Base-by-base conservation (phyloP, 2,113 vertebrate genomes). In the Nothocercus julius region DNA sequence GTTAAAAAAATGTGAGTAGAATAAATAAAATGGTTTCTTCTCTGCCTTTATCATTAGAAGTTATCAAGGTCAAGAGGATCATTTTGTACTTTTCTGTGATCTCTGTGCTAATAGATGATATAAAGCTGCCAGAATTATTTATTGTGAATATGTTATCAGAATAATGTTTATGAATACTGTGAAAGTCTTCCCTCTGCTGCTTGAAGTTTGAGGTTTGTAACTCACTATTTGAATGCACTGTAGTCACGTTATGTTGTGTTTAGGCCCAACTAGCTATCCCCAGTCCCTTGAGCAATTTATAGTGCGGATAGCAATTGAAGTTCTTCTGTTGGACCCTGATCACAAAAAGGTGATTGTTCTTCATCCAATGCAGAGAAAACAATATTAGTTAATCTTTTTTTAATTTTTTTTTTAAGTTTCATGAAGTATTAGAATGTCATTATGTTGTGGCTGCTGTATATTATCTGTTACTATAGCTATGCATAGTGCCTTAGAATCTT, bases 201-300 rank as follows among this genome's bases (percentile, higher is more conserved):
- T 59, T 95, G 21, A 72, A 62, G 36, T 63, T 70, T 95, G 40
- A 14, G 63, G 9, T 54, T 77, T 51, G 21, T 45, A 82, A 66
- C 5, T 3, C 4, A 21, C 56, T 68, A 8, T 64, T 84, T 38
- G 12, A 63, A 7, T 21, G 73, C 69, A 20, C n/a, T 32, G 14
- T 19, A 53, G 36, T 69, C 24, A 7, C 58, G 66, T 74, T 9
- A 7, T 49, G 17, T 56, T 67, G 22, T 22, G 19, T 51, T 92
- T 74, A 68, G 51, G 81, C 28, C 40, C 30, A 44, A 25, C 4
- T 47, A 32, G 22, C 42, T 75, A 28, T 64, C 32, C 45, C 62
- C 22, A 87, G 76, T 22, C 78, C 19, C 51, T 66, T 30, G 32
- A 82, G 44, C 51, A 88, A 38, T 90, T 68, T 79, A 51, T 8